Conservation (phyloP, 2,888 invertebrate species). For the Loripinus fragilis region DNA sequence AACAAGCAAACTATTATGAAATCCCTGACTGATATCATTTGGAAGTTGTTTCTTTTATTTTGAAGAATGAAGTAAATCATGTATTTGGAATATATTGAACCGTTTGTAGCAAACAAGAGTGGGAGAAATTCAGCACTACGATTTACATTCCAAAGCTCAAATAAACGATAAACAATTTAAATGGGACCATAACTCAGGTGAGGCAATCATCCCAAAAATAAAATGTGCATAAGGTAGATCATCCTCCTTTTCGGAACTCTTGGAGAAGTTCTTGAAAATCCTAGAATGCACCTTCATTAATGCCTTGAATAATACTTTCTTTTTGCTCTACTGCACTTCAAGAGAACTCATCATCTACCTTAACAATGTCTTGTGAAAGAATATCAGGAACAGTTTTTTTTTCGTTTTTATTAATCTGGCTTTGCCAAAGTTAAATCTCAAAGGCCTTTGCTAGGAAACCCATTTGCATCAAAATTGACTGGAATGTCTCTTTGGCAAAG, state of each 20-base stretch:
- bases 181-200: neutral
- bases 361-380: neutral
- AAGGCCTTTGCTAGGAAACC: no score
- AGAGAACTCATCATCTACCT: neutral
- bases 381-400: neutral
- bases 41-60: slow-evolving; percentile 34
- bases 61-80: slow-evolving; percentile 17
- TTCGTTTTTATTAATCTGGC: no score
- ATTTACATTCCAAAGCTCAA: slow-evolving; percentile 9
- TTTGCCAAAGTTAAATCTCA: no score
- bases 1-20: slow-evolving; percentile 25
- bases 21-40: slow-evolving; percentile 20
- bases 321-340: neutral
- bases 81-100: slow-evolving; percentile 27
- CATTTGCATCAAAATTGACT: no score
- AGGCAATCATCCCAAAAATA: slow-evolving; percentile 25
- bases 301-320: neutral
- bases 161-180: slow-evolving; percentile 12
- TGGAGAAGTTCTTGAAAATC: slow-evolving; percentile 10
- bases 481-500: no score
- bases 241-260: no score
- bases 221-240: slow-evolving; percentile 5
- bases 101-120: slow-evolving; percentile 31
- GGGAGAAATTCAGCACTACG: slow-evolving; percentile 25
- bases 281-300: neutral